phyloP scores from a whole-genome alignment of 2,888 invertebrate genomes.

The Heliconius cydno region DNA sequence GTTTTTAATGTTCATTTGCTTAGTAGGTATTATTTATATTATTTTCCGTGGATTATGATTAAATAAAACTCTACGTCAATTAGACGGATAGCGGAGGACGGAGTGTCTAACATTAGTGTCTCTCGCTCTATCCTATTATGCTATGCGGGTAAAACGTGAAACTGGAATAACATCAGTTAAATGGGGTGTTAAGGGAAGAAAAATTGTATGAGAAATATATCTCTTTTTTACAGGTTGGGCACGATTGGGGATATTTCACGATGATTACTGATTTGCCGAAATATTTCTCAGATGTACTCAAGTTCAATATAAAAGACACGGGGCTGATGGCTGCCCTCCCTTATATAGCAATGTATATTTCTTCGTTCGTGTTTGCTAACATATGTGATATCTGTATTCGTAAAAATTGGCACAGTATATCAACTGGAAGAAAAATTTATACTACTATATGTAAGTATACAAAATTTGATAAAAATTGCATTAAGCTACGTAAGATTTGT shows the following conservation, averaged over 20 bases:
- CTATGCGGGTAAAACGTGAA: too few species aligned
- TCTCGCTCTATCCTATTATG: too few species aligned
- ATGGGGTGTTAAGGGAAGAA: too few species aligned
- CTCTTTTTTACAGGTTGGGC: constrained; percentile 77
- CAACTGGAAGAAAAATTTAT: constrained; percentile 85
- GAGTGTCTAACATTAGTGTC: too few species aligned
- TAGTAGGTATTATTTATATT: too few species aligned
- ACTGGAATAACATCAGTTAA: too few species aligned
- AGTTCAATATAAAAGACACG: constrained; percentile 85
- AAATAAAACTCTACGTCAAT: not conserved
- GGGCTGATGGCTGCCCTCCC: constrained; percentile 86
- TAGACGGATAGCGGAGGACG: too few species aligned
- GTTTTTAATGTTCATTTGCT: not conserved
- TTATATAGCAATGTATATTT: constrained; percentile 86
- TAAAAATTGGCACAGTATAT: constrained; percentile 82
- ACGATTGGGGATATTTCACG: constrained; percentile 87
- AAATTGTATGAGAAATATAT: too few species aligned
- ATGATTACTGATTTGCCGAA: constrained; percentile 88
- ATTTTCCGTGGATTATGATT: not conserved
- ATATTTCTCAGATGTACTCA: constrained; percentile 86
- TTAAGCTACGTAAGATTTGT: too few species aligned
- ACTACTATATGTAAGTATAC: constrained; percentile 84
- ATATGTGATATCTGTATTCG: constrained; percentile 86
- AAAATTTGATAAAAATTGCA: not conserved
- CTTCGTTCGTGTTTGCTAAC: constrained; percentile 84